Base-by-base conservation (phyloP, 2,888 invertebrate genomes). In the Pocota personata region DNA sequence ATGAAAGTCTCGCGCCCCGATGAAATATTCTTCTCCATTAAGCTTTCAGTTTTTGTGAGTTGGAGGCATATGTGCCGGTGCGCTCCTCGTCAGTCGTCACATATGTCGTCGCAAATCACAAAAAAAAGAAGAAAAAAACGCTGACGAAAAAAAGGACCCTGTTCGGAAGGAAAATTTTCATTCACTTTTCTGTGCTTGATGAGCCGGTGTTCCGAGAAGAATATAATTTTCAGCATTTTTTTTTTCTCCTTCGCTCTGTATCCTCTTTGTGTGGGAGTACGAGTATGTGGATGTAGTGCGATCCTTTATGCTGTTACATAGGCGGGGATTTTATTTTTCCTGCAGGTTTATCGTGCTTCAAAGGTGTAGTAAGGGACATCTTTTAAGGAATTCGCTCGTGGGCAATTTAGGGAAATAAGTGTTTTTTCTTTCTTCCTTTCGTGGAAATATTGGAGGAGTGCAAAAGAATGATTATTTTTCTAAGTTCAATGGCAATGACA, bases 21-120 rank as follows among this genome's bases (percentile, higher is more conserved):
- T 82, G 71, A 82, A 82, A 86, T 72, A 86, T 86, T 67, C 52
- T 82, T 62, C 66, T 72, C 82, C 86, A 82, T 86, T 82, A 80
- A 69, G 67, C 67, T 60, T 72, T 37, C 43, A 27, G 50, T 71
- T 58, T 24, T 19, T 48, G 57, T 35, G 66, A 14, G 40, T 40
- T 37, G 12, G 37, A 37, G 37, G n/a, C 12, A 66, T 58, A 66
- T 64, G 57, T 21, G 30, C 10, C 58, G 10, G 52, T 19, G 62
- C 37, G 46, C 24, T 58, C 40, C 66, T 67, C 57, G 78, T 55
- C 66, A 73, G 55, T 62, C 73, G 60, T 75, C 75, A 79, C 84
- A 76, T 80, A 80, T 80, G 80, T 76, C 50, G 69, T 80, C 50
- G 50, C 64, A 69, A 71, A 43, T 64, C 62, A 71, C 35, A 32